Conservation (phyloP, 2,888 invertebrate species). For the Trachelus stipa region DNA sequence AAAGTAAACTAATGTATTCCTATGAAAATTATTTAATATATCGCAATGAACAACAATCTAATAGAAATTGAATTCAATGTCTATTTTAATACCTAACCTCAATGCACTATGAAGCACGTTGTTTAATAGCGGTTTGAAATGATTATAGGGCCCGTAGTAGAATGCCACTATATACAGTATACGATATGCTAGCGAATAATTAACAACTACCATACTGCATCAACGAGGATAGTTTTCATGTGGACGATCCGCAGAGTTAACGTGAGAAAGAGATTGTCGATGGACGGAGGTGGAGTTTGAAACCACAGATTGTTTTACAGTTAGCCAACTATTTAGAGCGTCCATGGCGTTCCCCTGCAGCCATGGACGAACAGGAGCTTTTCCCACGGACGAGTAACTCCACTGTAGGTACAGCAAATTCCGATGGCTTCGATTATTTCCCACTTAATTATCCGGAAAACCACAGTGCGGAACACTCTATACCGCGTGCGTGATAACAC, state of each 20-base stretch:
- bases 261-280: not conserved
- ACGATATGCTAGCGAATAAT: not conserved
- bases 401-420: conserved; percentile 31
- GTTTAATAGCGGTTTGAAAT: not conserved
- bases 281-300: not conserved
- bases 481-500: conserved; percentile 9
- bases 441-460: conserved; percentile 54
- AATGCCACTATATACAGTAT: not conserved
- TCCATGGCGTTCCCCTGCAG: conserved; percentile 28
- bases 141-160: not conserved
- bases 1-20: not conserved
- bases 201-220: not conserved
- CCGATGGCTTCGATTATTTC: conserved; percentile 50
- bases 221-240: not conserved
- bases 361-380: conserved; percentile 16
- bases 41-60: not conserved
- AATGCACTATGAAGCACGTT: not conserved
- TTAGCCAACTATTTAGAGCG: conserved; percentile 49
- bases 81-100: not conserved
- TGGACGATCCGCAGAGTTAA: not conserved
- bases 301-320: conserved; percentile 43
- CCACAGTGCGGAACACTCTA: conserved; percentile 38
- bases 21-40: not conserved
- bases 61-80: not conserved
- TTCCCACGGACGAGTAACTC: conserved; percentile 24